phyloP scores from a whole-genome alignment of 1,140 invertebrate genomes.

The Zaprionus davidi region DNA sequence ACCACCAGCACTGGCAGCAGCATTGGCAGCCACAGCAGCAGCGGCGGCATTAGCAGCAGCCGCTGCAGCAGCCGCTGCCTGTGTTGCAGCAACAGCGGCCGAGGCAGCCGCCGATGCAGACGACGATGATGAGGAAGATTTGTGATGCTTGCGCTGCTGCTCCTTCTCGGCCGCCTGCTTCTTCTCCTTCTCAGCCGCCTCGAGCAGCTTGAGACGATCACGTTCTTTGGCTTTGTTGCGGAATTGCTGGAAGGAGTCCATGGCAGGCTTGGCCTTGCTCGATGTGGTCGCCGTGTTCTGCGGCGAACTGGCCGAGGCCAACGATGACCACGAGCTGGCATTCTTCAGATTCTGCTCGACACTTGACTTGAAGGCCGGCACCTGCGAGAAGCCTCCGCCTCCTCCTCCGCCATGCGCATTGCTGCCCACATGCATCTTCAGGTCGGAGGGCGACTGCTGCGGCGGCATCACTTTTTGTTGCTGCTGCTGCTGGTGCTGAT shows the following conservation, averaged over 20 bases:
- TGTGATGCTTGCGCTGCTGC: conserved; percentile 87
- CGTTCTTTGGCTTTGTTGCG: conserved; percentile 98
- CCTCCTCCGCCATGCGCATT: conserved; percentile 25
- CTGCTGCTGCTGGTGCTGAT: conserved; percentile 52
- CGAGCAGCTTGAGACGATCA: conserved; percentile 94
- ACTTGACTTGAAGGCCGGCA: conserved; percentile 89
- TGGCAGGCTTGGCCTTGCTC: conserved; percentile 88
- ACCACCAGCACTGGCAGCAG: not conserved
- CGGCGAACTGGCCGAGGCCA: conserved; percentile 92
- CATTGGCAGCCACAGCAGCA: not conserved
- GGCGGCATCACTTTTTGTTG: conserved; percentile 62
- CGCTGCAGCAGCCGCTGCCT: conserved; percentile 25
- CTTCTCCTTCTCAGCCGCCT: conserved; percentile 93
- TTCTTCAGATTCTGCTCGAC: conserved; percentile 93
- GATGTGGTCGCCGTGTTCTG: conserved; percentile 86
- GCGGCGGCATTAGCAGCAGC: conserved; percentile 4
- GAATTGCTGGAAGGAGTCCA: conserved; percentile 92
- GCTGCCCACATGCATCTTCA: conserved; percentile 64
- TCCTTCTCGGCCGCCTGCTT: conserved; percentile 90
- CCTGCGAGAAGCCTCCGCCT: conserved; percentile 86
- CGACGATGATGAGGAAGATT: conserved; percentile 61
- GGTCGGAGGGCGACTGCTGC: conserved; percentile 82
- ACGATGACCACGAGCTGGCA: conserved; percentile 95
- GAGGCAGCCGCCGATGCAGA: conserved; percentile 26
- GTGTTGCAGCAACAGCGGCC: conserved; percentile 47